Evolutionary conservation across 2,113 vertebrate genomes (phyloP), one percentile per base, ranked within the genome.

Genomic region (Lasiurus cinereus): DNA sequence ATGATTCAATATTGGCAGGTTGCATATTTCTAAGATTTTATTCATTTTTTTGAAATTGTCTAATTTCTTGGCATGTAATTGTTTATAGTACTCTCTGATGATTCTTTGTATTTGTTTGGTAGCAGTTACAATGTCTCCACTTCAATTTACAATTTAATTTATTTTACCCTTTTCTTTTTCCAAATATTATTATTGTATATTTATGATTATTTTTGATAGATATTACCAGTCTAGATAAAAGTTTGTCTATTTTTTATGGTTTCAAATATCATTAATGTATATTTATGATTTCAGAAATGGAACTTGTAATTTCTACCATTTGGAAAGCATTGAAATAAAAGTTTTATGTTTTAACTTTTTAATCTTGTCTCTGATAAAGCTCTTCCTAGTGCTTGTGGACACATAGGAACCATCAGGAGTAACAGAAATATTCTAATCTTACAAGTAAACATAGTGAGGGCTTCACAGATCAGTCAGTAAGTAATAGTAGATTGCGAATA

Each of bases 221-320:
- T 39, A 39, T 39, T 18, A 16, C 73, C 5, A 59, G 27, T 59
- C 14, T 33, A 56, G 36, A 11, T 73, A 74, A 91, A 39, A 2
- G 5, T 50, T 83, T 91, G 16, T n/a, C 24, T 39, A 64, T 77
- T 64, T 88, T 3, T 88, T 88, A 56, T 91, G 16, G 48, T 88
- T 36, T 46, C 29, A 82, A 15, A 29, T 18, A 50, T 88, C 69
- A 93, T 54, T 86, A 67, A 88, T 92, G 22, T 79, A 90, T 79
- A 66, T 66, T 16, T 46, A 84, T 74, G 48, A 82, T 86, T 78
- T 67, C n/a, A 64, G 74, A 94, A 91, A 87, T 93, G 31, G 33
- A 86, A 56, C 21, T 74, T 33, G 6, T 96, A 94, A 95, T 89
- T 83, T 86, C 56, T 93, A 67, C 24, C 39, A 87, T 8, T 80